These are phyloP conservation scores for Drosophila mimetica DNA, from an alignment of 2,888 invertebrate genomes.

Conservation along the genomic window DNA sequence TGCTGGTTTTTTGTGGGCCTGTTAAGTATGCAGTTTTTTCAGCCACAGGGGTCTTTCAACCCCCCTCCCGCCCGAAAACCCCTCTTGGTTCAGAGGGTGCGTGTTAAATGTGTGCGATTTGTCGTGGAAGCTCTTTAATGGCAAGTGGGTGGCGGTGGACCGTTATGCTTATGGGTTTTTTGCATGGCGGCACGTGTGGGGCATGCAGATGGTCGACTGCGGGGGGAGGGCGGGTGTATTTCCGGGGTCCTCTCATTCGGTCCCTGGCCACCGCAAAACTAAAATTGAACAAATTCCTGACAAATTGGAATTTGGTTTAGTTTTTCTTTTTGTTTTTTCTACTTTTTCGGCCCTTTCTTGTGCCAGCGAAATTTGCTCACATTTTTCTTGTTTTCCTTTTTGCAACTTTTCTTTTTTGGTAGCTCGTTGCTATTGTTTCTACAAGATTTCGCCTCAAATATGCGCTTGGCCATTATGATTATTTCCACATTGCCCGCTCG, in stretches of 20 bases:
- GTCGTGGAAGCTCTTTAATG: constrained; percentile 78
- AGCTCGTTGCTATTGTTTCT: constrained; percentile 56
- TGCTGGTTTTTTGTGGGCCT: constrained; percentile 61
- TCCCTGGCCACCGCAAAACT: constrained; percentile 65
- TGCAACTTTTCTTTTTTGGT: constrained; percentile 32
- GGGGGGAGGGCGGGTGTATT: neutral
- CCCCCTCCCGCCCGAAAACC: neutral
- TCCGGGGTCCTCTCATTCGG: constrained; percentile 24
- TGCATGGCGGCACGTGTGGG: constrained; percentile 76
- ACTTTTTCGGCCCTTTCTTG: constrained; percentile 62
- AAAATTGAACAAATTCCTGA: constrained; percentile 83
- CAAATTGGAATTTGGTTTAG: constrained; percentile 83
- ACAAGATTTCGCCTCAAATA: constrained; percentile 76
- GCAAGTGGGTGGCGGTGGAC: constrained; percentile 37
- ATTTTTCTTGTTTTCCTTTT: constrained; percentile 71
- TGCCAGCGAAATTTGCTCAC: constrained; percentile 68
- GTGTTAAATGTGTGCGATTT: constrained; percentile 77
- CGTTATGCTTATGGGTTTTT: constrained; percentile 78
- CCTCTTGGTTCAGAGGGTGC: constrained; percentile 30
- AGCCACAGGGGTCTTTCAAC: constrained; percentile 28
- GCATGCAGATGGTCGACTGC: constrained; percentile 59
- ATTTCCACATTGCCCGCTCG: constrained; percentile 64
- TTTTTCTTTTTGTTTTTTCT: constrained; percentile 58
- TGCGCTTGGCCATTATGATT: constrained; percentile 75
- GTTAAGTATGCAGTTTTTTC: constrained; percentile 76